phyloP scores from a whole-genome alignment of 1,140 invertebrate species.

The Leucophenga varia region DNA sequence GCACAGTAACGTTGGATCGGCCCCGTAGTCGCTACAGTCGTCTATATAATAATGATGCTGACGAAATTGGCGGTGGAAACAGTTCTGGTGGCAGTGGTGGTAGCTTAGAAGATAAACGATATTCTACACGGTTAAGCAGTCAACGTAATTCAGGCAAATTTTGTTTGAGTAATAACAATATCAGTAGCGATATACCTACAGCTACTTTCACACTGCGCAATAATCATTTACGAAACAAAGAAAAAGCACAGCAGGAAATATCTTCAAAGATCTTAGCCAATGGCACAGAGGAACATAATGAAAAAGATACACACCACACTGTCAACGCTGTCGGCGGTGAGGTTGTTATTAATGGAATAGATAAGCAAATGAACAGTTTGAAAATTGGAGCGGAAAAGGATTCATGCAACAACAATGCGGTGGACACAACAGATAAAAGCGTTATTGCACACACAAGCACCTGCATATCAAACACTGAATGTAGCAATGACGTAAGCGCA shows the following conservation, averaged over 20 bases:
- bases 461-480: too few species aligned
- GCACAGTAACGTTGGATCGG: slow-evolving; percentile 37
- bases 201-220: slow-evolving; percentile 43
- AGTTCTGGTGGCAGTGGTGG: neutral
- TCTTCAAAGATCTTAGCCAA: slow-evolving; percentile 14
- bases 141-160: slow-evolving; percentile 22
- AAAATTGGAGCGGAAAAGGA: neutral
- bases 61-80: slow-evolving; percentile 9
- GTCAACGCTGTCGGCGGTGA: too few species aligned
- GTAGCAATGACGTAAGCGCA: slow-evolving; percentile 22
- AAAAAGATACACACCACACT: slow-evolving; percentile 2
- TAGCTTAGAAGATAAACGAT: too few species aligned
- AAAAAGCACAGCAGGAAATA: slow-evolving; percentile 15
- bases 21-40: slow-evolving; percentile 46
- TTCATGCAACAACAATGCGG: neutral
- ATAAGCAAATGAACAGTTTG: slow-evolving; percentile 35
- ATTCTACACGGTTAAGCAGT: slow-evolving; percentile 3
- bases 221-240: slow-evolving; percentile 22
- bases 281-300: too few species aligned
- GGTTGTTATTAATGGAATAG: slow-evolving; percentile 21
- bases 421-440: slow-evolving; percentile 39
- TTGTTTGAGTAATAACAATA: slow-evolving; percentile 33
- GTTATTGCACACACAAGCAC: too few species aligned
- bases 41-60: slow-evolving; percentile 34
- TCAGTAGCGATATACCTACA: slow-evolving; percentile 43